These are phyloP conservation scores for Pterostichus madidus DNA, from an alignment of 2,888 invertebrate genomes.

Conservation along the genomic window DNA sequence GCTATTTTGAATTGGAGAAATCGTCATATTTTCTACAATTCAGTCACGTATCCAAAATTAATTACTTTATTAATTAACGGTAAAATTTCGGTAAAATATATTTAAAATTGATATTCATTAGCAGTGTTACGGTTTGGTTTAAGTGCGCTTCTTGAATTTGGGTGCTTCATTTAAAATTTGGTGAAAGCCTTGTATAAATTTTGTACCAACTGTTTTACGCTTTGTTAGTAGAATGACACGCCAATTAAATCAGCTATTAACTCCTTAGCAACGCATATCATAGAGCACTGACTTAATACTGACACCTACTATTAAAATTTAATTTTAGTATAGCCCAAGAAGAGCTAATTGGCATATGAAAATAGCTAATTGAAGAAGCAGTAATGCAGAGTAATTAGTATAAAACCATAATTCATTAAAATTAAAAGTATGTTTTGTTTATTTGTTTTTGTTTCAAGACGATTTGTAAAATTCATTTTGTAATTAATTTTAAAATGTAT, in stretches of 20 bases:
- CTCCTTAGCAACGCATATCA: not conserved
- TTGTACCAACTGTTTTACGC: conserved; percentile 29
- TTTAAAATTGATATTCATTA: conserved; percentile 4
- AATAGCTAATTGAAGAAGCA: no score
- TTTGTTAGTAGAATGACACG: conserved; percentile 56
- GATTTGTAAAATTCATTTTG: no score
- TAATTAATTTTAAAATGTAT: no score
- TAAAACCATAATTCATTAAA: no score
- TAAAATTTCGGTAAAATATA: conserved; percentile 30
- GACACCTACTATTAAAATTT: not conserved
- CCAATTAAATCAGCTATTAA: conserved; percentile 39
- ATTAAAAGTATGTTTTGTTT: no score
- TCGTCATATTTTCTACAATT: not conserved
- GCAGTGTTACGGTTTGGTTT: not conserved
- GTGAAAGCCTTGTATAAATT: conserved; percentile 54
- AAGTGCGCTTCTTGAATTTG: not conserved
- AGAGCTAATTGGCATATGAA: no score
- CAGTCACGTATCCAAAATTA: conserved; percentile 5
- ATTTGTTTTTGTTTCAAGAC: no score
- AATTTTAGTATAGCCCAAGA: not conserved
- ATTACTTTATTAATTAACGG: not conserved
- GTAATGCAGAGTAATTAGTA: no score
- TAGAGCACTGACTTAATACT: not conserved
- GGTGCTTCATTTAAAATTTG: conserved; percentile 14
- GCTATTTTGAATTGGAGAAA: not conserved